These are phyloP conservation scores for Seira sanloemensis DNA, from an alignment of 2,888 invertebrate species.

Conservation along the genomic window DNA sequence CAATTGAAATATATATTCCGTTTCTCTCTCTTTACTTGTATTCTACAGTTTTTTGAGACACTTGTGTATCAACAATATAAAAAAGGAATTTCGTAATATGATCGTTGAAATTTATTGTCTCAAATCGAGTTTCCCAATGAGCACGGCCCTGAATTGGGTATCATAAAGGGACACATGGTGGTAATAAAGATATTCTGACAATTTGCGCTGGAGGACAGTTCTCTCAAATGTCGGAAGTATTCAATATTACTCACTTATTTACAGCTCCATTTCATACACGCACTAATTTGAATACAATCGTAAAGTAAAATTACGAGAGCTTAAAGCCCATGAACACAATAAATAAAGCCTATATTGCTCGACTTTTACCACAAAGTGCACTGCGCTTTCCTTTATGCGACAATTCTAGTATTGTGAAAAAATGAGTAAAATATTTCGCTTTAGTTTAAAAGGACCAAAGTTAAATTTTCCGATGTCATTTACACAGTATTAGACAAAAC, in stretches of 20 bases:
- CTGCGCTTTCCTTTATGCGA: no score
- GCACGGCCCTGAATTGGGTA: background rate
- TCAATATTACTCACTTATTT: no score
- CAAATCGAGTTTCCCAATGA: constrained; percentile 1
- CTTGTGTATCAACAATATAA: background rate
- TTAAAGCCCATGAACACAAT: background rate
- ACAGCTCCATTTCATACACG: no score
- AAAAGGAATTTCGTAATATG: background rate
- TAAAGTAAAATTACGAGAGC: background rate
- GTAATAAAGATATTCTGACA: background rate
- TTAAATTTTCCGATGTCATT: background rate
- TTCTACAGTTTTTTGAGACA: background rate
- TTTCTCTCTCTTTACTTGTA: background rate
- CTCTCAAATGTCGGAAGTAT: background rate
- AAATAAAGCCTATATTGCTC: background rate
- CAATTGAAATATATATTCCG: constrained; percentile 38
- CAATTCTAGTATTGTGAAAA: no score
- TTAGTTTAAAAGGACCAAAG: no score
- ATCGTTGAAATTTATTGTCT: constrained; percentile 2
- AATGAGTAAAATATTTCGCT: no score
- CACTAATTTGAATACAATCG: background rate
- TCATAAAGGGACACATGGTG: background rate
- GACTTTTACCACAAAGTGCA: background rate
- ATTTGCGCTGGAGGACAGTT: constrained; percentile 13
- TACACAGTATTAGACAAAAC: background rate